Percentiles rank a stretch among this genome's conserved stretches.
Evolutionary conservation across 2,888 invertebrate species (phyloP).

Genomic region (Dryomyza anilis): DNA sequence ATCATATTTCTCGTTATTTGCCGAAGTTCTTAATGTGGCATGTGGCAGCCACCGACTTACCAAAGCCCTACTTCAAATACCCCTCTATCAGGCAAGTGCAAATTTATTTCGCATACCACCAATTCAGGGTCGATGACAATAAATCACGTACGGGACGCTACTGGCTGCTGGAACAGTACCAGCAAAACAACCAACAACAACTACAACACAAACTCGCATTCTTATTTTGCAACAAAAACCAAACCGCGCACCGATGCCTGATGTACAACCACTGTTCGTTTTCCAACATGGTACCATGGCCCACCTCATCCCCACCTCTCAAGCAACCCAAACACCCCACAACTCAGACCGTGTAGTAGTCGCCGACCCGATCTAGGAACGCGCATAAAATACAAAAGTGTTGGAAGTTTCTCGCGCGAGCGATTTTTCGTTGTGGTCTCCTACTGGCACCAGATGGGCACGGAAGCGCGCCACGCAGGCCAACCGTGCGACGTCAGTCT

Average conservation of each 20-base stretch:
- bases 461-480: neutral
- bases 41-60: neutral
- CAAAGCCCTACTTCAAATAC: neutral
- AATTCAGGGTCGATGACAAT: conserved; percentile 36
- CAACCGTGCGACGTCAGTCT: neutral
- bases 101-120: conserved; percentile 26
- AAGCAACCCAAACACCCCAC: neutral
- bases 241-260: neutral
- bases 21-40: conserved; percentile 7
- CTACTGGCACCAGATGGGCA: conserved; percentile 7
- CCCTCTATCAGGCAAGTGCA: conserved; percentile 2
- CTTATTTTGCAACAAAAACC: conserved; percentile 13
- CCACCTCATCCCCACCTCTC: neutral
- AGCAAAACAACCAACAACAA: conserved; percentile 22
- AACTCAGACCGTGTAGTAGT: neutral
- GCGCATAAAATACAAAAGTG: conserved; percentile 19
- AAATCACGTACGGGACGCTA: conserved; percentile 37
- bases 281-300: neutral
- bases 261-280: neutral
- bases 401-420: conserved; percentile 25
- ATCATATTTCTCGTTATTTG: conserved; percentile 6
- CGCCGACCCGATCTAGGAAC: conserved; percentile 9
- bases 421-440: conserved; percentile 18
- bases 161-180: conserved; percentile 35
- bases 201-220: conserved; percentile 7